phyloP scores from a whole-genome alignment of 2,888 invertebrate species.

The Calliphora vomitoria region DNA sequence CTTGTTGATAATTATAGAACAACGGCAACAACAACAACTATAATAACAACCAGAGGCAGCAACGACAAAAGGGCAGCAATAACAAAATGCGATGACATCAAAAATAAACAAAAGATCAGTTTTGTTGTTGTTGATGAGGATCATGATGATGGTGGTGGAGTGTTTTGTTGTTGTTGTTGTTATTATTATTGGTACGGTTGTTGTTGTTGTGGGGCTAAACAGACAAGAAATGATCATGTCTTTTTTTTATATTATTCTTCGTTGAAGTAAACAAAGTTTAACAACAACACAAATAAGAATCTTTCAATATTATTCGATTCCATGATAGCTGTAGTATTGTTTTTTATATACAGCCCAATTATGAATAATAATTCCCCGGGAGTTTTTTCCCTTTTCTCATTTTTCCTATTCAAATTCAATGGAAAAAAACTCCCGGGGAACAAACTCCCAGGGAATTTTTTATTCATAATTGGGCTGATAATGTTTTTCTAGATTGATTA shows the following conservation, averaged over 20 bases:
- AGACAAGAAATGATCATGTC: slow-evolving; percentile 62
- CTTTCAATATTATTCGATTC: background rate
- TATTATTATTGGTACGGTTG: slow-evolving; percentile 11
- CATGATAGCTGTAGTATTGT: background rate
- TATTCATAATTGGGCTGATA: too few species aligned
- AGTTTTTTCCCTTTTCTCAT: too few species aligned
- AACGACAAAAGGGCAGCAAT: slow-evolving; percentile 32
- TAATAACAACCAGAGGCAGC: background rate
- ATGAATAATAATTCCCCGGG: too few species aligned
- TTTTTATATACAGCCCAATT: too few species aligned
- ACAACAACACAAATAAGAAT: background rate
- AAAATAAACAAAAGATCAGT: slow-evolving; percentile 65
- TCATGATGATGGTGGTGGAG: background rate
- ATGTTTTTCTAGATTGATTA: slow-evolving; percentile 30
- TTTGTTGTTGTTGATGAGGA: slow-evolving; percentile 3
- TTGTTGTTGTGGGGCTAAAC: slow-evolving; percentile 27
- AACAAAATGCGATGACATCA: slow-evolving; percentile 62
- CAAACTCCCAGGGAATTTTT: too few species aligned
- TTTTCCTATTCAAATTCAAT: too few species aligned
- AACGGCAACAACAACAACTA: slow-evolving; percentile 12
- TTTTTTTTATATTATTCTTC: slow-evolving; percentile 4
- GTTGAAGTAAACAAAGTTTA: slow-evolving; percentile 1
- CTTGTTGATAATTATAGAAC: slow-evolving; percentile 66
- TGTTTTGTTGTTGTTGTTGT: background rate
- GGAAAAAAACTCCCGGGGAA: too few species aligned